These are phyloP conservation scores for Vireo griseus DNA, from an alignment of 2,797 vertebrate genomes.

Conservation along the genomic window DNA sequence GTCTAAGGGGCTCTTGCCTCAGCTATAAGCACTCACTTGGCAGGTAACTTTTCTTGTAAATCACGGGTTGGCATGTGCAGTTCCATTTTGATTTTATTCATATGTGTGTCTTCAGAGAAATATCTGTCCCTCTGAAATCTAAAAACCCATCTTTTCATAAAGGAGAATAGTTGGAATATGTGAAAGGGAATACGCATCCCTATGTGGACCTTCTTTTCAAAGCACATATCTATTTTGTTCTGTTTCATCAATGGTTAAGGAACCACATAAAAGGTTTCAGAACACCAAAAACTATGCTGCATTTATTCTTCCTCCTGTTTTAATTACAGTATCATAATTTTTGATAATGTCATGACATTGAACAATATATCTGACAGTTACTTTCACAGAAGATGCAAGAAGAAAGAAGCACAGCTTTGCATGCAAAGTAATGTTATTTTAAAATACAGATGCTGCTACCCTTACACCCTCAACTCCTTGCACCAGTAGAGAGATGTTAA, in stretches of 20 bases:
- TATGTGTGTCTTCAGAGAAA: neutral
- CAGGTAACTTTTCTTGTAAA: neutral
- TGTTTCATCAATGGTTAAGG: neutral
- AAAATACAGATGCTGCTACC: neutral
- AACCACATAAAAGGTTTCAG: neutral
- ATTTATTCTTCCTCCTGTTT: neutral
- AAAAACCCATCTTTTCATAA: neutral
- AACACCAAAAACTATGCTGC: neutral
- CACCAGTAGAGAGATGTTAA: neutral
- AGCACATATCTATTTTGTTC: neutral
- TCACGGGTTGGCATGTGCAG: neutral
- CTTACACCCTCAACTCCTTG: neutral
- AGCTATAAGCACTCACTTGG: neutral
- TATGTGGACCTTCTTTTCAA: neutral
- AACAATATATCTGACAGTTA: neutral
- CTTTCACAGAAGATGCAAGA: accelerated
- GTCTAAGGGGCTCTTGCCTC: neutral
- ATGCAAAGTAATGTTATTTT: neutral
- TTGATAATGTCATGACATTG: neutral
- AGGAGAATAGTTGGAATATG: neutral
- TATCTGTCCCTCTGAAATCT: neutral
- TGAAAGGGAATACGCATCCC: neutral
- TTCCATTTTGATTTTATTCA: neutral
- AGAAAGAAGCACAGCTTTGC: neutral
- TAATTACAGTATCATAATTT: neutral